Conservation (phyloP, 2,888 invertebrate genomes). For the Exephanes ischioxanthus region DNA sequence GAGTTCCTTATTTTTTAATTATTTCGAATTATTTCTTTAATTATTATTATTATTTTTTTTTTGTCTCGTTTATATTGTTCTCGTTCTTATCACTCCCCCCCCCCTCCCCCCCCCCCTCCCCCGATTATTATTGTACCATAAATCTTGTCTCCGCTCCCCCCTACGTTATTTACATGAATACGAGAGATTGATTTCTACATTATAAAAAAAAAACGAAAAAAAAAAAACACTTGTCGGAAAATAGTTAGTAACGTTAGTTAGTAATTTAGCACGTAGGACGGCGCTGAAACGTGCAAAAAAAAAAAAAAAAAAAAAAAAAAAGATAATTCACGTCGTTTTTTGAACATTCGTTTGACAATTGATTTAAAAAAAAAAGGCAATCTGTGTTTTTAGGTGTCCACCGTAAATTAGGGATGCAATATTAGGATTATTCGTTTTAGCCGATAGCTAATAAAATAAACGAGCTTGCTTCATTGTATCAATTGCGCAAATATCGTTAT, state of each 20-base stretch:
- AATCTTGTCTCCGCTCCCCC: conserved; percentile 48
- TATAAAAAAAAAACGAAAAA: background rate
- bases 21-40: background rate
- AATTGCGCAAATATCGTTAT: conserved; percentile 71
- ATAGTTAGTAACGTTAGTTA: conserved; percentile 18
- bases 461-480: conserved; percentile 79
- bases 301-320: background rate
- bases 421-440: conserved; percentile 79
- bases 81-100: conserved; percentile 32
- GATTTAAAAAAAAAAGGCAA: conserved; percentile 37
- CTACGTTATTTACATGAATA: conserved; percentile 63
- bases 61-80: conserved; percentile 20
- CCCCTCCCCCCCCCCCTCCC: background rate
- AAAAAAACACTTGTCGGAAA: background rate
- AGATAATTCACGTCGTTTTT: background rate
- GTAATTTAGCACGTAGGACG: conserved; percentile 13
- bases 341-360: conserved; percentile 27
- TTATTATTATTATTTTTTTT: conserved; percentile 19
- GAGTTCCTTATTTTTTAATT: conserved; percentile 74
- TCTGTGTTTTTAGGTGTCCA: conserved; percentile 62
- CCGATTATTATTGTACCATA: conserved; percentile 61
- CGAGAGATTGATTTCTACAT: conserved; percentile 45
- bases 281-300: conserved; percentile 46
- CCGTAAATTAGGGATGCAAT: conserved; percentile 79
- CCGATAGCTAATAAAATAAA: conserved; percentile 69